Conservation (phyloP, 1,140 invertebrate genomes). For the Penaeus chinensis region DNA sequence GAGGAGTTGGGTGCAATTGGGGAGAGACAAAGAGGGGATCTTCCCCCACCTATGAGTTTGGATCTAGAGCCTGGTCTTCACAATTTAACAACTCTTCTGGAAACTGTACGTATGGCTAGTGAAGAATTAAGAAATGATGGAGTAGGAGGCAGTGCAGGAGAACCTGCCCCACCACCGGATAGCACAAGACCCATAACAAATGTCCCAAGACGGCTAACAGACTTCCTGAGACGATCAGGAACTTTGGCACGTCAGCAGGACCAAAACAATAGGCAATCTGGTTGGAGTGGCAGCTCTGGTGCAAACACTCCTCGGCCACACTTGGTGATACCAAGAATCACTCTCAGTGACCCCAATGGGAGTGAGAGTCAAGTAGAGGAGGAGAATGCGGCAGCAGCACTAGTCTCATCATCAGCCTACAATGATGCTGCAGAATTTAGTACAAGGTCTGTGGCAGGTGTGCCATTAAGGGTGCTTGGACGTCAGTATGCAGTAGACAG, state of each 20-base stretch:
- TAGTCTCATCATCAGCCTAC: conserved; percentile 9
- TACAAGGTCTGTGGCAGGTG: conserved; percentile 42
- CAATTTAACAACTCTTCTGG: conserved; percentile 51
- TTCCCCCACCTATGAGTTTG: conserved; percentile 14
- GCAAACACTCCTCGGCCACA: conserved; percentile 32
- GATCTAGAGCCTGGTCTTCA: conserved; percentile 47
- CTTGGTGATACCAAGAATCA: conserved; percentile 53
- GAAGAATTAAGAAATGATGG: conserved; percentile 53
- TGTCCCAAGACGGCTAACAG: conserved; percentile 40
- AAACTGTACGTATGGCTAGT: conserved; percentile 57
- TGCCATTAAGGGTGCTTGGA: conserved; percentile 54
- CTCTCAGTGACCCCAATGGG: conserved; percentile 55
- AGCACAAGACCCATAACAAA: conserved; percentile 42
- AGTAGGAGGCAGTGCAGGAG: neutral
- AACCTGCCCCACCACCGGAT: conserved; percentile 11
- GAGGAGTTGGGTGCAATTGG: conserved; percentile 19
- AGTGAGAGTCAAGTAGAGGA: conserved; percentile 57
- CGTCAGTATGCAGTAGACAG: conserved; percentile 59
- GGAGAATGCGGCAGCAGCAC: conserved; percentile 11
- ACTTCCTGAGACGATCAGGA: conserved; percentile 48
- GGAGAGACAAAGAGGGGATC: neutral
- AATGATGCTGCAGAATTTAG: conserved; percentile 47
- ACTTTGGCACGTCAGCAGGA: conserved; percentile 29
- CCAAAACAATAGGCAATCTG: neutral
- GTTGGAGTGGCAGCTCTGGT: neutral